phyloP scores from a whole-genome alignment of 2,113 vertebrate genomes.

The Paedocypris sp. region DNA sequence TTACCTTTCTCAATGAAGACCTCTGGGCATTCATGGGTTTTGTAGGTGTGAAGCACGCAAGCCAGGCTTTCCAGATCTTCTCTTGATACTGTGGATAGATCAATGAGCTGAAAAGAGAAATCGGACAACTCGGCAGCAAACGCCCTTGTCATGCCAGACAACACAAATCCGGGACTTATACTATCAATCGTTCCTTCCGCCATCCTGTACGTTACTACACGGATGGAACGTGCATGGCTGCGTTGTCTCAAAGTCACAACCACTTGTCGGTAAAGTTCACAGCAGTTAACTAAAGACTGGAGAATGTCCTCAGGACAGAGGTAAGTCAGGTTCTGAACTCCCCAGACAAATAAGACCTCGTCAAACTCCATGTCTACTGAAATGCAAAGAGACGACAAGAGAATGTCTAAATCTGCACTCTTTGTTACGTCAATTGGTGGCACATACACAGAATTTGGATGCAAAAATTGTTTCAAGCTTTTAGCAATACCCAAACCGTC shows the following conservation, averaged over 20 bases:
- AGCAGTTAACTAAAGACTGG: slow-evolving; percentile 59
- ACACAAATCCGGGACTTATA: slow-evolving; percentile 64
- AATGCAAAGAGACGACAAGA: slow-evolving; percentile 34
- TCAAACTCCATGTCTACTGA: slow-evolving; percentile 42
- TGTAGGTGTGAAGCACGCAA: slow-evolving; percentile 53
- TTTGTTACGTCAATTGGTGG: slow-evolving; percentile 32
- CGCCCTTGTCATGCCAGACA: slow-evolving; percentile 71
- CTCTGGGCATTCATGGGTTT: slow-evolving; percentile 56
- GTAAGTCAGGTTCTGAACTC: slow-evolving; percentile 58
- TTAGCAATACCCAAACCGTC: slow-evolving; percentile 64
- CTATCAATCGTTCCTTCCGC: slow-evolving; percentile 60
- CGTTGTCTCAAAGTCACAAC: slow-evolving; percentile 58
- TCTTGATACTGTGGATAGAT: slow-evolving; percentile 60
- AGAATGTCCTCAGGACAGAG: slow-evolving; percentile 48
- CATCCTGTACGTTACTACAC: slow-evolving; percentile 68
- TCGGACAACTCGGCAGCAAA: slow-evolving; percentile 61
- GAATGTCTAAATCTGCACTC: slow-evolving; percentile 24
- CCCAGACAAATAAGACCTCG: slow-evolving; percentile 69
- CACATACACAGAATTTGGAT: slow-evolving; percentile 53
- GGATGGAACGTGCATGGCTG: slow-evolving; percentile 37
- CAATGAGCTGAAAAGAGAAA: slow-evolving; percentile 70
- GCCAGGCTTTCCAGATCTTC: slow-evolving; percentile 62
- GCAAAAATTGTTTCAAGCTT: slow-evolving; percentile 56
- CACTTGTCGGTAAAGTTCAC: slow-evolving; percentile 66
- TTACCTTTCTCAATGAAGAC: slow-evolving; percentile 65